phyloP scores from a whole-genome alignment of 2,797 vertebrate genomes.

The Geranospiza caerulescens region DNA sequence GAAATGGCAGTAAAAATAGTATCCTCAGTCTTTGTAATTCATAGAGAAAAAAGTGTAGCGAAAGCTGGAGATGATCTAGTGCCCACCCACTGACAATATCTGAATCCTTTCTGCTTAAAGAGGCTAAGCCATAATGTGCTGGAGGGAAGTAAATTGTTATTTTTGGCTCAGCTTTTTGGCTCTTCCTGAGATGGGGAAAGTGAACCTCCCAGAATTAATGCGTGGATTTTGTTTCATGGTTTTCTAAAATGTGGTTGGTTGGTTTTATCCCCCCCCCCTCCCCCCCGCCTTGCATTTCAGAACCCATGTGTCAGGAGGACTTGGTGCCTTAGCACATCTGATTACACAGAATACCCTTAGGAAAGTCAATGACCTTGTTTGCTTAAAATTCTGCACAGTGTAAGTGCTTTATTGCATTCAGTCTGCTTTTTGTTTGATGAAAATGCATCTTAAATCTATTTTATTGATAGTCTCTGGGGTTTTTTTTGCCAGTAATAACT shows the following conservation, averaged over 20 bases:
- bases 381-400: background rate
- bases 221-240: background rate
- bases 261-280: background rate
- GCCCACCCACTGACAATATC: background rate
- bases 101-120: background rate
- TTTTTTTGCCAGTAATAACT: background rate
- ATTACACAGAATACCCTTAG: background rate
- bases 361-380: background rate
- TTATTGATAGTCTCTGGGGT: background rate
- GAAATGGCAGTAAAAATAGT: background rate
- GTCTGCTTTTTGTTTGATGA: background rate
- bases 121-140: background rate
- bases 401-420: background rate
- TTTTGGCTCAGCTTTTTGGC: background rate
- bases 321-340: background rate
- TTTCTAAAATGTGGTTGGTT: background rate
- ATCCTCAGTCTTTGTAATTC: background rate
- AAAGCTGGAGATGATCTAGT: background rate
- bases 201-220: background rate
- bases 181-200: background rate
- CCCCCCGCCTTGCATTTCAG: background rate
- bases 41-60: background rate
- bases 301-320: background rate
- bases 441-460: background rate
- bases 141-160: background rate